Percentiles rank a stretch among this genome's conserved stretches.
Evolutionary conservation across 2,888 invertebrate species (phyloP).

Genomic region (Eupithecia inturbata): DNA sequence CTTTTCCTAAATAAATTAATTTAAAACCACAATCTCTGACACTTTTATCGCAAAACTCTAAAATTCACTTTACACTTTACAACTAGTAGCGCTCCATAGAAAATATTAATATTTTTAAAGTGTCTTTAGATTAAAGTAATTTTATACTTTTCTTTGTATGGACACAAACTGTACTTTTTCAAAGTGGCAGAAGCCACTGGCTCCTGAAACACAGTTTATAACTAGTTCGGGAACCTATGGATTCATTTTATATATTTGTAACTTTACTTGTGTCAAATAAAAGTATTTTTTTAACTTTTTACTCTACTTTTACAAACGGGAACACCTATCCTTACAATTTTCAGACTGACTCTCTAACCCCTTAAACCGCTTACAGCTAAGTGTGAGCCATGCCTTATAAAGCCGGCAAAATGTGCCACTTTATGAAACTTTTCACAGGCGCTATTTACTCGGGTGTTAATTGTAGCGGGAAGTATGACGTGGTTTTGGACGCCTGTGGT

Average conservation of each 20-base stretch:
- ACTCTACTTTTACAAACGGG: too few species aligned
- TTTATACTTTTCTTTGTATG: too few species aligned
- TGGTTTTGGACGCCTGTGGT: constrained; percentile 9
- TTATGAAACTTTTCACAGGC: constrained; percentile 1
- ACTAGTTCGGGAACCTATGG: too few species aligned
- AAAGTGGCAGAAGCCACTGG: too few species aligned
- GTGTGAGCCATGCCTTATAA: constrained; percentile 19
- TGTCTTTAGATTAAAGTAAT: too few species aligned
- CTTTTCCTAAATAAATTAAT: background rate
- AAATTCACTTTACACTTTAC: constrained; percentile 2
- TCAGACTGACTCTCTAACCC: background rate
- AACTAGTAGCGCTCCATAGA: too few species aligned
- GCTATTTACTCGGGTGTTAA: constrained; percentile 10
- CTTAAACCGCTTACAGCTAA: background rate
- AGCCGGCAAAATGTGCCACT: constrained; percentile 11
- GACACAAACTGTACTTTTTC: too few species aligned
- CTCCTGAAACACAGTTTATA: too few species aligned
- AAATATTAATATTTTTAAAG: too few species aligned
- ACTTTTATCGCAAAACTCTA: background rate
- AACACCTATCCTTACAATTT: background rate
- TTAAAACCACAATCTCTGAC: background rate
- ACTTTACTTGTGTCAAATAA: too few species aligned
- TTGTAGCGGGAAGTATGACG: constrained; percentile 12
- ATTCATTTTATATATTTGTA: too few species aligned
- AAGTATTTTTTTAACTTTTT: too few species aligned